Evolutionary conservation across 1,140 invertebrate genomes (phyloP), one percentile per base, ranked within the genome.

Genomic region (Bombus picipes): DNA sequence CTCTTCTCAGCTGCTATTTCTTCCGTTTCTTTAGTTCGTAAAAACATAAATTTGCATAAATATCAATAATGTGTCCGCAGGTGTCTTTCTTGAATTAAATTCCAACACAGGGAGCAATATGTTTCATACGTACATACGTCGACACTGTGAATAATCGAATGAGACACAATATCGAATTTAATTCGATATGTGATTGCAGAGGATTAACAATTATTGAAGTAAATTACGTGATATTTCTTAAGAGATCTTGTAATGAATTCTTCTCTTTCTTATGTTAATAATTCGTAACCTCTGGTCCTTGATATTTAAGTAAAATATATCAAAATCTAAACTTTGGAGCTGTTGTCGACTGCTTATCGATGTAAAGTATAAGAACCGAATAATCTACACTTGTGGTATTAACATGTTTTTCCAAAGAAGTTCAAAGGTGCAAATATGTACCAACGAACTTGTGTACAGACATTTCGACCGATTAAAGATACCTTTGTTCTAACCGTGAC

Each of bases 401-500:
- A 41, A 15, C 13, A 8, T 41, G 70, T n/a, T 72, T 72, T 59
- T n/a, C 4, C 0, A n/a, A 43, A 15, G 22, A 3, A 71, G 25
- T 62, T 47, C n/a, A 22, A 28, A 57, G 37, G n/a, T 37, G 12
- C 39, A n/a, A 37, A 37, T 13, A 28, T 81, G 53, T 37, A 39
- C 57, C 37, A 32, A 13, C 3, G 12, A 22, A 70, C 34, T n/a
- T 9, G 59, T 53, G 37, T 53, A 13, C 10, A 70, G 70, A 68
- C 47, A 47, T 41, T 85, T 41, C 22, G 78, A 85, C 22, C 53
- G 71, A 85, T 85, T 65, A 39, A 81, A 74, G 43, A 22, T 43
- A 85, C 71, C 84, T 85, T 85, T 85, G 84, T 81, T 74, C 84
- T 28, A 34, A 41, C 10, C 12, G 25, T 81, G 84, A 85, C 71